These are phyloP conservation scores for Cebidichthys violaceus DNA, from an alignment of 2,113 vertebrate genomes.

Conservation along the genomic window DNA sequence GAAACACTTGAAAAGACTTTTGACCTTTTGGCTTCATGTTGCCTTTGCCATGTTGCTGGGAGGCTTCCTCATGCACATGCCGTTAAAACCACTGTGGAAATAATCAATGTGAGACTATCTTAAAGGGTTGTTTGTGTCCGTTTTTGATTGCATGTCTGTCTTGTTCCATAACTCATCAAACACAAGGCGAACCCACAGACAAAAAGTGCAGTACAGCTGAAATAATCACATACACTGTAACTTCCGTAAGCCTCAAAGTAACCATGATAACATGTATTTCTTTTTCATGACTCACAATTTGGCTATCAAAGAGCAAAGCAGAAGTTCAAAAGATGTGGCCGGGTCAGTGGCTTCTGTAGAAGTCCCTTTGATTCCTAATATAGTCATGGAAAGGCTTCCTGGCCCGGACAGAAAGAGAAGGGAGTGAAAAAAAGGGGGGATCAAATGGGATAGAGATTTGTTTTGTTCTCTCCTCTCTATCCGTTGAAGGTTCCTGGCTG, in stretches of 20 bases:
- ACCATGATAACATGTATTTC: conserved; percentile 14
- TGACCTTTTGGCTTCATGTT: conserved; percentile 52
- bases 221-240: not conserved
- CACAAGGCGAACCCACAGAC: not conserved
- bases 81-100: not conserved
- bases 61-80: conserved; percentile 11
- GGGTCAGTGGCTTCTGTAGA: conserved; percentile 57
- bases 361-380: conserved; percentile 73
- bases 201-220: not conserved
- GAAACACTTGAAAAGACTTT: conserved; percentile 58
- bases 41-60: conserved; percentile 16
- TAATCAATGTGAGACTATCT: conserved; percentile 9
- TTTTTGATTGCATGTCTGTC: not conserved
- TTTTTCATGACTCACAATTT: conserved; percentile 42
- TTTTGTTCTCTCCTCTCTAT: conserved; percentile 71
- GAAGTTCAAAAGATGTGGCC: conserved; percentile 60
- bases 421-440: conserved; percentile 63
- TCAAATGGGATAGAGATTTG: conserved; percentile 73
- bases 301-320: conserved; percentile 46
- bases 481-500: conserved; percentile 56
- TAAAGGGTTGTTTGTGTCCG: not conserved
- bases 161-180: conserved; percentile 12
- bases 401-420: conserved; percentile 49
- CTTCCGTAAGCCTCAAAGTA: conserved; percentile 41
- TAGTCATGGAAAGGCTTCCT: conserved; percentile 62